Percentiles rank a stretch among this genome's conserved stretches.
Conservation (phyloP, 53 echinoderm and acorn worm species). For the Crossaster papposus region DNA sequence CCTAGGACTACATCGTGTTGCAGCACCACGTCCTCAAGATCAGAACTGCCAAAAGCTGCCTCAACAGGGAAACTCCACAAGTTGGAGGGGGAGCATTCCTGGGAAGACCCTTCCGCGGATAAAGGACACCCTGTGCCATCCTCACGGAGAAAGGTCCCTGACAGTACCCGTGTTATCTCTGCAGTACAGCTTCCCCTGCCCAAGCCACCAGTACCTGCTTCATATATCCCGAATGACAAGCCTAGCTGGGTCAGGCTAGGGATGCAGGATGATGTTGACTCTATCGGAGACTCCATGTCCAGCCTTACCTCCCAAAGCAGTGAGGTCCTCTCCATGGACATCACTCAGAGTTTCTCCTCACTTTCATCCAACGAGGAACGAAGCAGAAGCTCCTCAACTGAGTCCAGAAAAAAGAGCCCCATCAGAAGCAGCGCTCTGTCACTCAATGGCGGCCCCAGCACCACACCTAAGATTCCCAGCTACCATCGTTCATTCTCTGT, state of each 20-base stretch:
- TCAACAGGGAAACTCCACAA: constrained; percentile 28
- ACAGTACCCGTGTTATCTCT: constrained; percentile 13
- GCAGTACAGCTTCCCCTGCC: constrained; percentile 64
- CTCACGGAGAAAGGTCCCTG: background rate
- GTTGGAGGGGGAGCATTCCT: constrained; percentile 6
- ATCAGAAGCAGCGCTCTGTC: constrained; percentile 35
- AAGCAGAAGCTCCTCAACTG: constrained; percentile 33
- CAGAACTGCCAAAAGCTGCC: constrained; percentile 26
- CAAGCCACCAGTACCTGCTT: constrained; percentile 12
- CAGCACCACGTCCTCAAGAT: background rate
- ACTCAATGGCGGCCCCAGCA: constrained; percentile 19
- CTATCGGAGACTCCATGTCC: constrained; percentile 43
- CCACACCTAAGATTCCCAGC: background rate
- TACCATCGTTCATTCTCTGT: constrained; percentile 49
- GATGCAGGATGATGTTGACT: constrained; percentile 25
- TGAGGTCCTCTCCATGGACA: constrained; percentile 47
- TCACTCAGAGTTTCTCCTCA: constrained; percentile 57
- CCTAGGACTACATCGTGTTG: constrained; percentile 24
- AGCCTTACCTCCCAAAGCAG: constrained; percentile 40
- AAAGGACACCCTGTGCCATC: constrained; percentile 28
- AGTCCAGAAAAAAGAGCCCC: constrained; percentile 42
- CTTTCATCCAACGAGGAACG: constrained; percentile 53
- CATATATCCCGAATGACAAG: background rate
- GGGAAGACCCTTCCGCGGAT: background rate
- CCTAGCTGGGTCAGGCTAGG: constrained; percentile 6